Evolutionary conservation across 1,140 invertebrate genomes (phyloP), one percentile per base, ranked within the genome.

Genomic region (Caerostris darwini): DNA sequence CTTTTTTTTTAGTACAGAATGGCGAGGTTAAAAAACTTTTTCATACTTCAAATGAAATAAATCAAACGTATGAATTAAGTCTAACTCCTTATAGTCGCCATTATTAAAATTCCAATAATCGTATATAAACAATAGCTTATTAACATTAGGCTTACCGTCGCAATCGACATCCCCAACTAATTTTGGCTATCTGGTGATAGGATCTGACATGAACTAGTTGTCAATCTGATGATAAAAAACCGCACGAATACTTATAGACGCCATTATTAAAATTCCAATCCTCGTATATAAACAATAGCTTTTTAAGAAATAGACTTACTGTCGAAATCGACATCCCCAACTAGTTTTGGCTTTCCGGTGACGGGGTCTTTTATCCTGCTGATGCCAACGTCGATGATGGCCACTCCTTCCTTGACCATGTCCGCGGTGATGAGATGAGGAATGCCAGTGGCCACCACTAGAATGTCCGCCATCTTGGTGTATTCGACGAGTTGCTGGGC

Each of bases 311-410:
- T 34, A 34, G 34, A 69, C 94, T 87, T 50, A 94, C 97, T 97
- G n/a, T 97, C 97, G 96, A 97, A 99, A 82, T 97, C 98, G 12
- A 99, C 99, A 97, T 99, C 99, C n/a, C 99, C 99, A n/a, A 99
- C 98, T 10, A 99, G 96, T 89, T 98, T 97, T 95, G 98, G 97
- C 4, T 87, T 86, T 61, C 94, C 94, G 10, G 98, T 97, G 95
- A 99, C 97, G 5, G 98, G 97, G 96, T 99, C 99, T 96, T 98
- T 97, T 95, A 99, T 98, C 5, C 98, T 97, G 96, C 99, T 99
- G 91, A 99, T 99, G 67, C 99, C 99, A 96, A 99, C 99, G 96
- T 99, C 99, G 95, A 99, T 99, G n/a, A 99, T 99, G 54, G 99
- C 97, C 77, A 99, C 99, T n/a, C 99, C 99, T 0, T 98, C 98